These are phyloP conservation scores for human (Homo sapiens) DNA, from an alignment of 2,113 vertebrate genomes.

Conservation along the genomic window DNA sequence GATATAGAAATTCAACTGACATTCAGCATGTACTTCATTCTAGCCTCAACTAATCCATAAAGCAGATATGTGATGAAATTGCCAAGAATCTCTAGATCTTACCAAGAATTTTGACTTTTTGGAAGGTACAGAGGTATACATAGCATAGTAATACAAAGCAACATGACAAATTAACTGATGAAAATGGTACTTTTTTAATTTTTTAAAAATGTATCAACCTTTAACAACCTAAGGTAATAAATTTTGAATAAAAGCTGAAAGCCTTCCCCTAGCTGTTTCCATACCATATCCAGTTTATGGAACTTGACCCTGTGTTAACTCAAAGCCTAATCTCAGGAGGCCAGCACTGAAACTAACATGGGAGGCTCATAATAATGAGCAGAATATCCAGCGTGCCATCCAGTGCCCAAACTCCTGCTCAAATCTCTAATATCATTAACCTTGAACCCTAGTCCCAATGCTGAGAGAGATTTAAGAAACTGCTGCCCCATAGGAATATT, in stretches of 20 bases:
- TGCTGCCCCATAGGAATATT: neutral
- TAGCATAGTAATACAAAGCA: neutral
- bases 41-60: neutral
- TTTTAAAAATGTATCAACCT: neutral
- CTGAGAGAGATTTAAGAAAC: neutral
- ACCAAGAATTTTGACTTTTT: neutral
- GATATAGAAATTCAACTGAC: constrained; percentile 5
- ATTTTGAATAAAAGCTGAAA: constrained; percentile 1
- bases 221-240: neutral
- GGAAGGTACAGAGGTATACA: neutral
- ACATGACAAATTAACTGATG: neutral
- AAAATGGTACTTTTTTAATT: neutral
- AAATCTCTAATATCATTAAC: neutral
- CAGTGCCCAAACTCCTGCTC: neutral
- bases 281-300: neutral
- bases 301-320: neutral
- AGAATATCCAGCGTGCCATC: neutral
- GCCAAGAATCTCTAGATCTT: neutral
- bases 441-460: neutral
- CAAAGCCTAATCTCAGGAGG: neutral
- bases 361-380: neutral
- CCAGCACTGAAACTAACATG: neutral
- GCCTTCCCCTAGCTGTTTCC: neutral
- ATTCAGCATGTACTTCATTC: neutral
- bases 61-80: neutral